Conservation (phyloP, 2,113 vertebrate genomes). For the Pygoscelis antarcticus region DNA sequence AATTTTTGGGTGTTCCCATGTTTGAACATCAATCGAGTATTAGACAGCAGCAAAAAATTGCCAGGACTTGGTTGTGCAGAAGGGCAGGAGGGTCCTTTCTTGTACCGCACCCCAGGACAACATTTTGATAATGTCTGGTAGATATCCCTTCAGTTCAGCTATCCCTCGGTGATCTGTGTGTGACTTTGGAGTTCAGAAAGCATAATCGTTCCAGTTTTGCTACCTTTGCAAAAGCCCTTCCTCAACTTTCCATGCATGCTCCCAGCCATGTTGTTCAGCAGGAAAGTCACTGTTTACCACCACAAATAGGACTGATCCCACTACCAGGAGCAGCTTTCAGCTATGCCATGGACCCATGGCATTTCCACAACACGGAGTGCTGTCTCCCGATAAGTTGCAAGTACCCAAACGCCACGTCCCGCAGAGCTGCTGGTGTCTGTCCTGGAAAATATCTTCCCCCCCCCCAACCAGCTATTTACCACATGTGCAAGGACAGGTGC, state of each 20-base stretch:
- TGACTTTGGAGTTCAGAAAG: not conserved
- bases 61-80: not conserved
- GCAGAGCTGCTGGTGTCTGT: not conserved
- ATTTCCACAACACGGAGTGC: accelerated
- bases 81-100: not conserved
- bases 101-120: not conserved
- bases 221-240: not conserved
- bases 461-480: not conserved
- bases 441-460: not conserved
- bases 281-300: not conserved
- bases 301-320: not conserved
- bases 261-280: not conserved
- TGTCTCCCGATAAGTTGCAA: not conserved
- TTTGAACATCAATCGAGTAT: not conserved
- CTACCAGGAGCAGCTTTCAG: not conserved
- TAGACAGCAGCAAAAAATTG: not conserved
- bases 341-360: accelerated
- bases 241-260: accelerated
- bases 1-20: not conserved
- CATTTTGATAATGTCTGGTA: not conserved
- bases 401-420: accelerated
- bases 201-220: not conserved
- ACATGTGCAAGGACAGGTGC: no score
- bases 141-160: not conserved
- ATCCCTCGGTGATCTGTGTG: accelerated